Base-by-base conservation (phyloP, 2,888 invertebrate species). In the Eupithecia insigniata region DNA sequence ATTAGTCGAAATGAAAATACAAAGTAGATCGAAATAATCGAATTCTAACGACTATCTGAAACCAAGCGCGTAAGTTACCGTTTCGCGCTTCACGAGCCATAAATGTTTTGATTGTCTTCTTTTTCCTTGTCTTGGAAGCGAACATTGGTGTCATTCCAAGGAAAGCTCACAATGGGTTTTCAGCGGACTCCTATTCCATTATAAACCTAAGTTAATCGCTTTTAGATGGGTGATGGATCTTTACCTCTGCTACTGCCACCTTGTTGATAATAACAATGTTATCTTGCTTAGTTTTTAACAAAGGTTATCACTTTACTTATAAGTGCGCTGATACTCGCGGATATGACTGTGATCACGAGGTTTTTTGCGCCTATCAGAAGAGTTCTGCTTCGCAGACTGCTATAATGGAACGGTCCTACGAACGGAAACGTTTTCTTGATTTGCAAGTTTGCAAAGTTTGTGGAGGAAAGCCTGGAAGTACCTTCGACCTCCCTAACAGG, bases 401-500 rank as follows among this genome's bases (percentile, higher is more conserved):
- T 28, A 58, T 10, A n/a, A 60, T 30, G 30, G 58, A 16, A 60
- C 26, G 26, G 26, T 55, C 14, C 26, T 22, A 5, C 12, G 26
- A 5, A 60, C 30, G 28, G 30, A 22, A 60, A 18, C 4, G 2
- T 28, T 16, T 43, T 66, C 6, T 18, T n/a, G 18, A n/a, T 30
- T 46, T 22, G 22, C 32, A 66, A 66, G 46, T 66, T 8, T 10
- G 65, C 26, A 18, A 43, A 60, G 32, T 30, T 60, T 30, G 30
- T 30, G 22, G 16, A 0, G 4, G 34, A 67, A 62, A 61, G 51
- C 10, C 34, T 39, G n/a, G 26, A n/a, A 22, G 58, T 14, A 32
- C 39, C 55, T 60, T 7, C 30, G 51, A 39, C 58, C 70, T n/a
- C 22, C 46, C 46, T n/a, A n/a, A 66, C 65, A 39, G 39, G 58